phyloP scores from a whole-genome alignment of 2,113 vertebrate genomes.

The Silurus asotus region DNA sequence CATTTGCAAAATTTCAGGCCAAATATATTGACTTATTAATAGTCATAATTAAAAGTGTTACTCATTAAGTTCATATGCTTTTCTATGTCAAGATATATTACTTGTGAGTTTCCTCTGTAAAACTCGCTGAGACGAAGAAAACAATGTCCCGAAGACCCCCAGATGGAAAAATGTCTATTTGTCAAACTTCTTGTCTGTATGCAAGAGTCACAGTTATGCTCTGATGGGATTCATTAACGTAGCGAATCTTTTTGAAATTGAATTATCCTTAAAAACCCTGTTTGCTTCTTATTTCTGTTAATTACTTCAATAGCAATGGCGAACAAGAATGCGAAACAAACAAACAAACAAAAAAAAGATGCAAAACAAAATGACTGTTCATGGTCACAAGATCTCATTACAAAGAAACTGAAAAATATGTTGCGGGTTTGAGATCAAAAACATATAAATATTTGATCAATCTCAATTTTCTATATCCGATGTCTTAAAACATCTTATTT shows the following conservation, averaged over 20 bases:
- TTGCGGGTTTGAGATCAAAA: slow-evolving; percentile 36
- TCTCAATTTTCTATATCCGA: background rate
- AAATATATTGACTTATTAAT: background rate
- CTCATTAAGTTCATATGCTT: background rate
- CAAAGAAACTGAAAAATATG: slow-evolving; percentile 41
- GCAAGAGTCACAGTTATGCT: slow-evolving; percentile 25
- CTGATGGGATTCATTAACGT: slow-evolving; percentile 44
- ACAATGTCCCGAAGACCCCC: background rate
- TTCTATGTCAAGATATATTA: background rate
- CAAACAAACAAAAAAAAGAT: background rate
- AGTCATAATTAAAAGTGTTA: background rate
- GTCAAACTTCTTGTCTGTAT: background rate
- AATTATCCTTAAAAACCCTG: slow-evolving; percentile 22
- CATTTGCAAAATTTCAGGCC: background rate
- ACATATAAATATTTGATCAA: slow-evolving; percentile 1
- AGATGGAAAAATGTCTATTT: slow-evolving; percentile 16
- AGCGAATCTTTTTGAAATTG: slow-evolving; percentile 27
- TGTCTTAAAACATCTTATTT: background rate
- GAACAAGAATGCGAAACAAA: slow-evolving; percentile 43
- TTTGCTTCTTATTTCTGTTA: slow-evolving; percentile 9
- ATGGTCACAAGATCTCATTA: slow-evolving; percentile 37
- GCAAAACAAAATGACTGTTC: slow-evolving; percentile 16
- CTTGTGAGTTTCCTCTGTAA: background rate
- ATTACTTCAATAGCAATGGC: slow-evolving; percentile 38
- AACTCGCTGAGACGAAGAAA: background rate